Conservation (phyloP, 1,140 invertebrate genomes). For the Drosophila watanabei region DNA sequence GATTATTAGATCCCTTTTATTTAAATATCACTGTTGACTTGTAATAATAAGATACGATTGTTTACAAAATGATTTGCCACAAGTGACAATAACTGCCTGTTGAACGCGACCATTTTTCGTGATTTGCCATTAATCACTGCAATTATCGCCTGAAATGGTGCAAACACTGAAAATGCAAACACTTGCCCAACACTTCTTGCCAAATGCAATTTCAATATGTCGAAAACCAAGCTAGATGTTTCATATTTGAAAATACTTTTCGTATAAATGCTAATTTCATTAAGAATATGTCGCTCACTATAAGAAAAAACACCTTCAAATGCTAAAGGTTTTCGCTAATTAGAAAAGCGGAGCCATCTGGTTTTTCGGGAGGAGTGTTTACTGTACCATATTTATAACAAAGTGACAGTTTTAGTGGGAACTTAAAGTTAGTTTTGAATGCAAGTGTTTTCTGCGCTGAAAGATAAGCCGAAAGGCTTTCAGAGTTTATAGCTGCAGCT, state of each 20-base stretch:
- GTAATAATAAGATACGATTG: background rate
- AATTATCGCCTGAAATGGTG: constrained; percentile 14
- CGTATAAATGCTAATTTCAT: constrained; percentile 3
- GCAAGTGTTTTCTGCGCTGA: background rate
- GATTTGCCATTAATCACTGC: constrained; percentile 14
- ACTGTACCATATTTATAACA: background rate
- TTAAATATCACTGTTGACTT: background rate
- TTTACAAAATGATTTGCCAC: background rate
- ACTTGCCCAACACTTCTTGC: constrained; percentile 6
- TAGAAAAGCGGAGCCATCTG: background rate
- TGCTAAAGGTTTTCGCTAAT: constrained; percentile 20
- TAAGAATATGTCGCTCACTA: constrained; percentile 1
- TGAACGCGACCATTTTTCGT: background rate
- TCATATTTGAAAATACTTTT: background rate
- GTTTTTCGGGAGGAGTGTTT: background rate
- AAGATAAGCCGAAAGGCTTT: constrained; percentile 3
- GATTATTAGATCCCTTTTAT: background rate
- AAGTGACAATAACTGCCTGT: background rate
- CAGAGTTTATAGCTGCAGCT: background rate
- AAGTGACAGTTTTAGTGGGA: constrained; percentile 21
- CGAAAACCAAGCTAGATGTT: background rate
- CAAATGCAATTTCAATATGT: constrained; percentile 5
- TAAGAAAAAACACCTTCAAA: background rate
- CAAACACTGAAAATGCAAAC: background rate
- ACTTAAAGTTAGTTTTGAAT: background rate